Evolutionary conservation across 2,888 invertebrate genomes (phyloP), one percentile per base, ranked within the genome.

Genomic region (Teinopalpus imperialis): DNA sequence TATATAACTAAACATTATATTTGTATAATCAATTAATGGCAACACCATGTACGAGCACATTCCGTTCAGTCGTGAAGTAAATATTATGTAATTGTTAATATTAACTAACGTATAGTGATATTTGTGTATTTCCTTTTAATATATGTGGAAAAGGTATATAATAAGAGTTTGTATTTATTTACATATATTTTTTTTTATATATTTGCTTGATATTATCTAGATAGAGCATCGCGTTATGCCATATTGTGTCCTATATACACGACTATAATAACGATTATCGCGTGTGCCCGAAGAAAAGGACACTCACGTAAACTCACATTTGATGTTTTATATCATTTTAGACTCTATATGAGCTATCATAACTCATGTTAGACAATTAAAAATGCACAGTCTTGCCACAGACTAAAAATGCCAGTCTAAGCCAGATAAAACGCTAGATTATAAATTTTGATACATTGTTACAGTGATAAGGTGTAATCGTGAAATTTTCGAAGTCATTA

Each of bases 11-110:
- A 63, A 26, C 63, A 47, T 47, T 45, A 36, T 54, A 56, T 52
- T 53, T 52, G 48, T 56, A 50, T 57, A 51, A 53, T 54, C 49
- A 46, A 57, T 52, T 69, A 66, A 74, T 72, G 69, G 68, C 73
- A 73, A 77, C 74, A 78, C 66, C 69, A 69, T 66, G 66, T 77
- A 74, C 57, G 66, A 71, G 82, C 85, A 86, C 85, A 86, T 86
- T 87, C 86, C 86, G 85, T 87, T 85, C 85, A 80, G 57, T 74
- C 71, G 70, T 69, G 56, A 63, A 60, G 59, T 69, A 66, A 66
- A 66, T 66, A 61, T 65, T 68, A 67, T 66, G 59, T 69, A 67
- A 66, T 66, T 67, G 61, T 66, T 69, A 69, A 66, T 66, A 46
- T 61, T 60, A 61, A 58, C 56, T 58, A 63, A 59, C 57, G 54